Evolutionary conservation across 2,888 invertebrate genomes (phyloP), one percentile per base, ranked within the genome.

Genomic region (Drosophila pullipes): DNA sequence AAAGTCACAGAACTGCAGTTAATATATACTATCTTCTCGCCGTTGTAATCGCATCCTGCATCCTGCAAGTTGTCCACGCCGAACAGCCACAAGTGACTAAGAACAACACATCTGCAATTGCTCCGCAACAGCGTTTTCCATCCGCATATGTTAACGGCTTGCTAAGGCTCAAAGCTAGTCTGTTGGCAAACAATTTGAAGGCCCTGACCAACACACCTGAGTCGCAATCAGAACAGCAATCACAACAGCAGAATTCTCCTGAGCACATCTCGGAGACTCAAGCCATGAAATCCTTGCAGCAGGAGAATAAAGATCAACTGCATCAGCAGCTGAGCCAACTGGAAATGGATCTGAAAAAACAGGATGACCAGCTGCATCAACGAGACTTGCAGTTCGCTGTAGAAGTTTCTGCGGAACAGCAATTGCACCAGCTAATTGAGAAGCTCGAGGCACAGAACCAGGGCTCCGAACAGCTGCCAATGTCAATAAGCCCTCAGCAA

Each of bases 71-170:
- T 30, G 25, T 31, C 3, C 11, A 28, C 30, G 18, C 54, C 18
- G 54, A 31, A 13, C 54, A 66, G 44, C 11, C 47, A 9, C 61
- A 62, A 16, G 13, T 52, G 28, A 11, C 59, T 50, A 16, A 25
- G 13, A 28, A 33, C 18, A n/a, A 16, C 0, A 9, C 33, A 10
- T 18, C 47, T 2, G 31, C 41, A 5, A 35, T 4, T 49, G n/a
- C 52, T 10, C 4, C 57, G 16, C 69, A 58, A 28, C 53, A 58
- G 4, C 69, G 44, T 4, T 35, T 83, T 31, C 44, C 76, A 11
- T 30, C 74, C 0, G 81, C 63, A n/a, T 90, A 88, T 39, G 60
- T 89, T 6, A 82, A 85, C 49, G 89, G 89, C n/a, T 4, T 85
- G 41, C 71, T 89, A 3, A 82, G 66, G 10, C 65, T 89, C 18